Base-by-base conservation (phyloP, 1,140 invertebrate genomes). In the Mactra quadrangularis region DNA sequence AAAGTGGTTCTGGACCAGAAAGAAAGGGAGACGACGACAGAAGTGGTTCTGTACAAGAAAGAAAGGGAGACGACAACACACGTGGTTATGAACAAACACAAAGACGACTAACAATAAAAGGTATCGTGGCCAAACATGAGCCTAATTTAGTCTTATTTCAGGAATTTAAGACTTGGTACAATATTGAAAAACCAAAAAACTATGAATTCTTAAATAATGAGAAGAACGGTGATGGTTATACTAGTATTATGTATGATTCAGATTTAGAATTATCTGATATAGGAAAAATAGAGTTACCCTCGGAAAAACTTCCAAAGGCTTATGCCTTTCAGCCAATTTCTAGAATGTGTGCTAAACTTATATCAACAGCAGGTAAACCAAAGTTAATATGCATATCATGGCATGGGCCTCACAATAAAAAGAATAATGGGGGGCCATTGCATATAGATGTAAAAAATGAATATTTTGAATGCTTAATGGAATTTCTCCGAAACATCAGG, bases 121-220 rank as follows among this genome's bases (percentile, higher is more conserved):
- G 62, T 50, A 45, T 76, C 19, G 35, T 76, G 13, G 15, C 33
- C 0, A 76, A 52, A 52, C 31, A 76, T 50, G 41, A 45, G 25
- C 74, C 74, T 29, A 27, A 76, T 11, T 22, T 76, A 15, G 74
- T 76, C 22, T 45, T 76, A 29, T 76, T 76, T 22, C 74, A 76
- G 29, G 74, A 76, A 52, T 76, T 76, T 76, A 72, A 72, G 35
- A 72, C 50, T 6, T 72, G 68, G 68, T 27, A 0, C 7, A 41
- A 60, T 47, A n/a, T 19, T 27, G 57, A 55, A 27, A 7, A 62
- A 19, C 74, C 74, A 27, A 57, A 76, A 60, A n/a, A 62, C 6
- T 76, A 27, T 35, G 38, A 41, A 50, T 62, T 47, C 59, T 62
- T 38, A 35, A 55, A 57, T 9, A 35, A 64, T 76, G n/a, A n/a